A percentile compares a stretch with the other conserved stretches of the same genome.
These are phyloP conservation scores for Drosophila picticornis DNA, from an alignment of 2,888 invertebrate genomes.

Conservation along the genomic window DNA sequence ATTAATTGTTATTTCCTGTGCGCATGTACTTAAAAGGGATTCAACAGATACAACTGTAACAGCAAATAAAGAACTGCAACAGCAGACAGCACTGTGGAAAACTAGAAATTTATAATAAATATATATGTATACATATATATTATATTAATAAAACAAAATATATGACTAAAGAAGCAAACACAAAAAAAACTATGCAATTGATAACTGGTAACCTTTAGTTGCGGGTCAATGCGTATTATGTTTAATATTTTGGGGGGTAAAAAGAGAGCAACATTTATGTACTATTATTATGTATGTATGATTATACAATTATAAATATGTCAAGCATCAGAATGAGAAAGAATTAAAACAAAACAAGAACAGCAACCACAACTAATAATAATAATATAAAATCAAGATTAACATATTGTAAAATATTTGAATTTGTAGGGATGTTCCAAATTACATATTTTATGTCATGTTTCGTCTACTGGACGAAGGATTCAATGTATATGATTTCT, in stretches of 20 bases:
- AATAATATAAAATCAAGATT: constrained; percentile 44
- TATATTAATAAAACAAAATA: constrained; percentile 47
- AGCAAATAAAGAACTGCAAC: constrained; percentile 36
- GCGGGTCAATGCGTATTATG: constrained; percentile 38
- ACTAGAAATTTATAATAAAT: constrained; percentile 68
- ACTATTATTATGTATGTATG: constrained; percentile 55
- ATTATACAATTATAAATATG: constrained; percentile 36
- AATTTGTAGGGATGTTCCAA: neutral
- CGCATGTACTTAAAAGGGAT: constrained; percentile 71
- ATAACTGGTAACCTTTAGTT: constrained; percentile 40
- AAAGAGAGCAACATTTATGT: constrained; percentile 44
- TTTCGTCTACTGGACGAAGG: neutral
- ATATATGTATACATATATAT: constrained; percentile 26
- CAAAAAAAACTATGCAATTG: constrained; percentile 32
- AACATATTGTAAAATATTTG: constrained; percentile 69
- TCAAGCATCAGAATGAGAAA: constrained; percentile 41
- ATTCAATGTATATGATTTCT: neutral
- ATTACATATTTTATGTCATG: neutral
- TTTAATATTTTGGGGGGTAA: constrained; percentile 38
- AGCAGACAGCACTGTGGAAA: constrained; percentile 67
- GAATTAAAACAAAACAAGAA: constrained; percentile 6
- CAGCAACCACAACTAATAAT: constrained; percentile 25
- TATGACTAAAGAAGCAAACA: constrained; percentile 30
- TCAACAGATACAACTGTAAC: constrained; percentile 42
- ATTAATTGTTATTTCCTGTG: constrained; percentile 74